Conservation (phyloP, 2,888 invertebrate genomes). For the Mechanitis messenoides region DNA sequence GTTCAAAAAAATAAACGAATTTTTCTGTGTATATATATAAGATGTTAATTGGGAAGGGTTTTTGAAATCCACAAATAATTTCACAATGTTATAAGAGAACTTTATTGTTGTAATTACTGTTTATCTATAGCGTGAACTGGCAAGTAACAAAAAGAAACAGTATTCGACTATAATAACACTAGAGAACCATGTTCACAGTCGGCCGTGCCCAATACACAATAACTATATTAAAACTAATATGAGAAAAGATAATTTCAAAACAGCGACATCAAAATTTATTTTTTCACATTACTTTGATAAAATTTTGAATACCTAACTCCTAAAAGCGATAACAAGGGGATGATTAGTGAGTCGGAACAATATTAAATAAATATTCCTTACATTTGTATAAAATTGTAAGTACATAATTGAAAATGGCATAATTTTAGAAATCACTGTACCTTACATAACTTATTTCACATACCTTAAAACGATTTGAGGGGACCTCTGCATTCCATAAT, state of each 20-base stretch:
- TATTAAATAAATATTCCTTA: constrained; percentile 38
- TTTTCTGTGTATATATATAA: neutral
- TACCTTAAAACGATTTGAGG: constrained; percentile 41
- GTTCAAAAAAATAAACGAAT: too few species aligned
- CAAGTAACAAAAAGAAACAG: constrained; percentile 70
- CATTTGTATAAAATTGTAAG: constrained; percentile 50
- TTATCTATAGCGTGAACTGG: constrained; percentile 76
- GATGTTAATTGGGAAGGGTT: neutral
- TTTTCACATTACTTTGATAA: constrained; percentile 44
- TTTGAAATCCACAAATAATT: constrained; percentile 22
- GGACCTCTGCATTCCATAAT: constrained; percentile 28
- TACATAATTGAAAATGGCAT: constrained; percentile 46
- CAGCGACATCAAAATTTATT: constrained; percentile 54
- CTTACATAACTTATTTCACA: constrained; percentile 46
- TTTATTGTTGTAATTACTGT: constrained; percentile 75
- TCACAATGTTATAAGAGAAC: constrained; percentile 76
- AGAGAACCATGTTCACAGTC: constrained; percentile 65
- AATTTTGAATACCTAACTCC: constrained; percentile 53
- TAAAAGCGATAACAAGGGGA: constrained; percentile 58
- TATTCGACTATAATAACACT: constrained; percentile 68
- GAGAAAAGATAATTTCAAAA: constrained; percentile 42
- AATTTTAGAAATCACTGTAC: constrained; percentile 48
- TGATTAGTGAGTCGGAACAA: constrained; percentile 43
- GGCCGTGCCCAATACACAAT: constrained; percentile 57
- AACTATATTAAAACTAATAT: constrained; percentile 46